Conservation (phyloP, 2,888 invertebrate genomes). For the Tiliacea aurago region DNA sequence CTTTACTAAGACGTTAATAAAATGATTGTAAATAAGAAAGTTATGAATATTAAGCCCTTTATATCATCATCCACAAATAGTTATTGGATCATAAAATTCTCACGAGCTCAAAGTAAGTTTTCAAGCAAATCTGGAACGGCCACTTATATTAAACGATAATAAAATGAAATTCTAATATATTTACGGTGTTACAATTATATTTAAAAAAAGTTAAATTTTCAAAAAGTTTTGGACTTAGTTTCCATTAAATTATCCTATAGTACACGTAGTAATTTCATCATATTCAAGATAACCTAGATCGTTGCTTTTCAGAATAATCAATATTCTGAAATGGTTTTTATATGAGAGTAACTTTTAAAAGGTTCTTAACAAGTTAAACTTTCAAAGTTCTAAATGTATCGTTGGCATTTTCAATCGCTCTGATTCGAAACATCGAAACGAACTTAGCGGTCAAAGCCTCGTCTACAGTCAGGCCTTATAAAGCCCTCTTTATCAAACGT, state of each 20-base stretch:
- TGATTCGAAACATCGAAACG: background rate
- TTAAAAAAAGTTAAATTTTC: too few relatives aligned
- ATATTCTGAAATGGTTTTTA: background rate
- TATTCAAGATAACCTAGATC: background rate
- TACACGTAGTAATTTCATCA: background rate
- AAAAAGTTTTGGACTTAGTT: slow-evolving; percentile 18
- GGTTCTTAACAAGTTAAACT: background rate
- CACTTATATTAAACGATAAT: slow-evolving; percentile 29
- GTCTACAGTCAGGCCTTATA: slow-evolving; percentile 1
- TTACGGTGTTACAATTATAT: slow-evolving; percentile 12
- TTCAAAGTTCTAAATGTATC: background rate
- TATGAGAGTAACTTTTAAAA: background rate
- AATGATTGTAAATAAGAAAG: slow-evolving; percentile 5
- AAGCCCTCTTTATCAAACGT: slow-evolving; percentile 17
- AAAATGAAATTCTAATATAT: slow-evolving; percentile 15
- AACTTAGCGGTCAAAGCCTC: slow-evolving; percentile 10
- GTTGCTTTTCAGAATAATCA: background rate
- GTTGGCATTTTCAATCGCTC: background rate
- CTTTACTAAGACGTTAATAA: too few relatives aligned
- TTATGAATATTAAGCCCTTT: slow-evolving; percentile 1
- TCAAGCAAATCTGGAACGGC: slow-evolving; percentile 22
- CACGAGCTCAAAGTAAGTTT: slow-evolving; percentile 25
- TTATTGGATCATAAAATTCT: slow-evolving; percentile 32
- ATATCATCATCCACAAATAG: slow-evolving; percentile 14
- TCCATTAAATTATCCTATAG: background rate